Base-by-base conservation (phyloP, 2,113 vertebrate species). In the Aphyosemion australe region DNA sequence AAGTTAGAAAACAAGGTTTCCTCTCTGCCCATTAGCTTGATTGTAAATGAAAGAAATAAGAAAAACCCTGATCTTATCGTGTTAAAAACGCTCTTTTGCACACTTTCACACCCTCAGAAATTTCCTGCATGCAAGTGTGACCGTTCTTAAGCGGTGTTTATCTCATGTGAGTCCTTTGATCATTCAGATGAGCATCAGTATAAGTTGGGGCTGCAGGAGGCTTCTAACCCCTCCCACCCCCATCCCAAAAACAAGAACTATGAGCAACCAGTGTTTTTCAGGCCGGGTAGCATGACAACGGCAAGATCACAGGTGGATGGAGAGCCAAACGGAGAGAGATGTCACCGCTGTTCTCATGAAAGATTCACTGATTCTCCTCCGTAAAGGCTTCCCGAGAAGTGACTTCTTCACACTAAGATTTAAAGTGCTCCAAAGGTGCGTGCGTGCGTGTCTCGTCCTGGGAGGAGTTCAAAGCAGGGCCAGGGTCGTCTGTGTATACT, bases 381-480 rank as follows among this genome's bases (percentile, higher is more conserved):
- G 61, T 8, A 64, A 54, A 48, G 52, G 53, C 55, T 37, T 37
- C 34, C 9, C 34, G 55, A 49, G 62, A 32, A 39, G 52, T 75
- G 26, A 54, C n/a, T 64, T 69, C 72, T 78, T 65, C 15, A 21
- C 49, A 80, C 32, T 50, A 61, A 69, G 66, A 75, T 68, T 84
- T 74, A 80, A 86, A 87, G 84, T 82, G 73, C 79, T 85, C 75
- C 59, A 12, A 68, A 21, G 18, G 26, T 15, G 12, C 12, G 37
- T 1, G 12, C 10, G 55, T 4, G 78, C 86, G 85, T 80, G 66
- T 57, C 56, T 49, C 43, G 60, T 78, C 84, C 80, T 76, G 74
- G 70, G 78, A 83, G 69, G 72, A 80, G 87, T 89, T 91, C 90
- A 90, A 85, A 89, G 83, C 78, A 58, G 71, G 90, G 87, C 83